phyloP scores from a whole-genome alignment of 2,113 vertebrate species.

The Rhinogobius similis region DNA sequence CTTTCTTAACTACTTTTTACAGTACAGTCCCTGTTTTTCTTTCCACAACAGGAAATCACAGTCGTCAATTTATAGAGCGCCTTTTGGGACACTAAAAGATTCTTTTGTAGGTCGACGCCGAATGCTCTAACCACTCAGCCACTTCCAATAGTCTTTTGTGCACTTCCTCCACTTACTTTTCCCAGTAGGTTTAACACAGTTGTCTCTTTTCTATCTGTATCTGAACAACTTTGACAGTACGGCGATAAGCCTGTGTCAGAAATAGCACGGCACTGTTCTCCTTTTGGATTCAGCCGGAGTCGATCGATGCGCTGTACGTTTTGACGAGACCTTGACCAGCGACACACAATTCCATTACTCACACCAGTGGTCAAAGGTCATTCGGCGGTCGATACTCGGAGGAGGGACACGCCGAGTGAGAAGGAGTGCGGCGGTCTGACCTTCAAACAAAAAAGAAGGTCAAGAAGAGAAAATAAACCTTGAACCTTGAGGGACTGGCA shows the following conservation, averaged over 20 bases:
- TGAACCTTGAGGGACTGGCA: constrained; percentile 17
- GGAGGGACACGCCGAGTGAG: constrained; percentile 47
- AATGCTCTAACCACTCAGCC: not conserved
- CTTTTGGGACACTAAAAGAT: too few species aligned
- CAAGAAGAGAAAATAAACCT: constrained; percentile 29
- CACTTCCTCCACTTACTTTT: not conserved
- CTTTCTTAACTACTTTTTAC: too few species aligned
- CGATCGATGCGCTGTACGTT: constrained; percentile 59
- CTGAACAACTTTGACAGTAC: constrained; percentile 41
- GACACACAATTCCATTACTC: constrained; percentile 72
- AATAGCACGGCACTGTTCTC: constrained; percentile 29
- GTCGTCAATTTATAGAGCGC: too few species aligned
- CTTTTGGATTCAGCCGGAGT: not conserved
- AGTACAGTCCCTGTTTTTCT: too few species aligned
- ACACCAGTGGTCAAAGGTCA: constrained; percentile 52
- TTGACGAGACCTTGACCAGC: constrained; percentile 65
- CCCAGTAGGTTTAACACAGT: not conserved
- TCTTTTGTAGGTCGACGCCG: not conserved
- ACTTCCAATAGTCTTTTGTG: not conserved
- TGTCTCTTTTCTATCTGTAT: constrained; percentile 9
- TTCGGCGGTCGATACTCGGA: constrained; percentile 58
- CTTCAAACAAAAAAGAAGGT: constrained; percentile 12
- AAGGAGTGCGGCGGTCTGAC: constrained; percentile 35
- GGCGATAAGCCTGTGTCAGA: constrained; percentile 38
- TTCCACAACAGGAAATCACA: too few species aligned